Base-by-base conservation (phyloP, 2,888 invertebrate species). In the Aphidius colemani region DNA sequence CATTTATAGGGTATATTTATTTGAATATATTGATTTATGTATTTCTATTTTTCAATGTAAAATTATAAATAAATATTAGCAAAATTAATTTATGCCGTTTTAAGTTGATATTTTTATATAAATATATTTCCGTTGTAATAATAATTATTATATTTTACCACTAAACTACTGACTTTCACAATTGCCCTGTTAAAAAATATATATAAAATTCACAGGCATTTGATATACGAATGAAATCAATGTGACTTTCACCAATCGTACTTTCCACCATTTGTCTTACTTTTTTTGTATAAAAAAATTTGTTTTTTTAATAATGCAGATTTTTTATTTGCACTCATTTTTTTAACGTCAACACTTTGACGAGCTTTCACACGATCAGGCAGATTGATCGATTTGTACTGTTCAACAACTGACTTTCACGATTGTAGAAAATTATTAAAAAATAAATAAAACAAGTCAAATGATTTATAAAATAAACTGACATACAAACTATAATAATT, bases 171-270 rank as follows among this genome's bases (percentile, higher is more conserved):
- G 30, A 43, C 41, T 50, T 53, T 64, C 30, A 45, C 48, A 49
- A 59, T 59, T 49, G 59, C 48, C 55, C 7, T 48, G 10, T 11
- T 13, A 6, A 30, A 30, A 30, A 30, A 30, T 30, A 30, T 30
- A 64, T 11, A 10, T 40, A 44, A 53, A 64, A 59, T 55, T 59
- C 59, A 53, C 55, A 53, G 49, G 48, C 55, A 53, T 59, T 64
- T 64, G 59, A 64, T 64, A 18, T 46, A 43, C 18, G 45, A 7
- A 30, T 30, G 30, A 5, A 30, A 46, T 30, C 45, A 46, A 11
- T 10, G 30, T 9, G 46, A 59, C 63, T 64, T 64, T 64, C 63
- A 59, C 63, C 59, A 44, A 64, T 64, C 59, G 41, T 39, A 64
- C 63, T 64, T 59, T 64, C 63, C 63, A 64, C 59, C 59, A 55